Percentiles rank a stretch among this genome's conserved stretches.
These are phyloP conservation scores for Azorinus chamasolen DNA, from an alignment of 2,888 invertebrate genomes.

Conservation along the genomic window DNA sequence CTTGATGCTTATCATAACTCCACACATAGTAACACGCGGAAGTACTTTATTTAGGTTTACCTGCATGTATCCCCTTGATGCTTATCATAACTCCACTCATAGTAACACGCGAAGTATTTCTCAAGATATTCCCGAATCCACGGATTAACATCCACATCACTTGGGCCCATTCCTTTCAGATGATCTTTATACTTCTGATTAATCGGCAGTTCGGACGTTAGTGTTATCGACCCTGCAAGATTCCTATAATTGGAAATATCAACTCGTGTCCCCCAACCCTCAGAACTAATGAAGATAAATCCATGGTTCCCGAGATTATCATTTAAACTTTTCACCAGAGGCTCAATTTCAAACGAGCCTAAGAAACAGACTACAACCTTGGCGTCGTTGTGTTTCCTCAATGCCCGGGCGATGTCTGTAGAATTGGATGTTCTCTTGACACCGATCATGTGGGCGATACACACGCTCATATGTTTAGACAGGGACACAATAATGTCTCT, in stretches of 20 bases:
- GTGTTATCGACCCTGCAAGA: conserved; percentile 52
- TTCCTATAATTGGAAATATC: conserved; percentile 26
- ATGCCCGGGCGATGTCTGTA: not conserved
- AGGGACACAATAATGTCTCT: conserved; percentile 26
- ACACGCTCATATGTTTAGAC: conserved; percentile 33
- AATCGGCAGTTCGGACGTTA: conserved; percentile 53
- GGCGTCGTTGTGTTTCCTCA: conserved; percentile 37
- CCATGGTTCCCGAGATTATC: conserved; percentile 27
- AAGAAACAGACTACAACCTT: conserved; percentile 57
- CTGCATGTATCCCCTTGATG: conserved; percentile 31
- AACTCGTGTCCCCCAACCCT: conserved; percentile 61
- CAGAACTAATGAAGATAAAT: conserved; percentile 63
- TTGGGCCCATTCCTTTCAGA: conserved; percentile 28
- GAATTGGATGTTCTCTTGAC: conserved; percentile 29
- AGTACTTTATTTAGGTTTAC: no score
- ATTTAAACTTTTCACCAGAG: conserved; percentile 24
- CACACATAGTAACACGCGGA: conserved; percentile 64
- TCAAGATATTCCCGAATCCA: conserved; percentile 63
- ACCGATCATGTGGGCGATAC: conserved; percentile 52
- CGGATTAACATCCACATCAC: conserved; percentile 26
- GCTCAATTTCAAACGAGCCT: conserved; percentile 42
- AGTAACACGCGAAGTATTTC: conserved; percentile 56
- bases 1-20: conserved; percentile 68
- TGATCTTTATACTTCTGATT: conserved; percentile 40
- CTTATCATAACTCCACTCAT: conserved; percentile 65